These are phyloP conservation scores for Coboldia fuscipes DNA, from an alignment of 1,140 invertebrate genomes.

Conservation along the genomic window DNA sequence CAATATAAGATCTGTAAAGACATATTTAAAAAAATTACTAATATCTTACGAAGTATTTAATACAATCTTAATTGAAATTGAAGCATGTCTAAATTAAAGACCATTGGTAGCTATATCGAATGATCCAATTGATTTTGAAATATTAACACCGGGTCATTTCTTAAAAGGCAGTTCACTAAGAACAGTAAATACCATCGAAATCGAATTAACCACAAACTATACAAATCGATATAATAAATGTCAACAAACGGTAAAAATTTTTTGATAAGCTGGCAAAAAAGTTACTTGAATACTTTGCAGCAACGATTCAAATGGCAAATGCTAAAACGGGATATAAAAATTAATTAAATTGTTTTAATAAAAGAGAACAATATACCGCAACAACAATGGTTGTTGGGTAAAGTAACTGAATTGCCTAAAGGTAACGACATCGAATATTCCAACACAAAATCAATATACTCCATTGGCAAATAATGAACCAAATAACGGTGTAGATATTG, in stretches of 20 bases:
- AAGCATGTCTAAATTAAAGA: constrained; percentile 10
- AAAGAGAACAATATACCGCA: constrained; percentile 9
- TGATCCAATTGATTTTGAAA: background rate
- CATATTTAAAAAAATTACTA: constrained; percentile 2
- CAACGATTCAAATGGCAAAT: constrained; percentile 8
- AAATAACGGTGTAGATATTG: no score
- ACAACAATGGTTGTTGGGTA: constrained; percentile 8
- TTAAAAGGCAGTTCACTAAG: constrained; percentile 4
- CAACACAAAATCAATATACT: no score
- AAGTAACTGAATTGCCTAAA: constrained; percentile 5
- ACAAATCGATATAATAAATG: no score
- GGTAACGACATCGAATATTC: no score
- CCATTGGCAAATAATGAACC: no score
- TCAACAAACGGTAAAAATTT: no score
- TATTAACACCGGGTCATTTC: constrained; percentile 8
- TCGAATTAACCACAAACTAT: constrained; percentile 8
- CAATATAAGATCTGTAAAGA: constrained; percentile 3
- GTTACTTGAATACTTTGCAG: constrained; percentile 8
- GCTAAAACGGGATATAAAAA: constrained; percentile 4
- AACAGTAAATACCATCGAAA: constrained; percentile 5
- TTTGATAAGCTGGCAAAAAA: constrained; percentile 9
- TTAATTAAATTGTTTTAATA: constrained; percentile 8
- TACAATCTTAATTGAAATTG: constrained; percentile 9
- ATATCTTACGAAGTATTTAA: constrained; percentile 11
- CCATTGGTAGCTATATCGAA: constrained; percentile 4